Evolutionary conservation across 2,113 vertebrate species (phyloP), one percentile per base, ranked within the genome.

Genomic region (Mobula birostris): DNA sequence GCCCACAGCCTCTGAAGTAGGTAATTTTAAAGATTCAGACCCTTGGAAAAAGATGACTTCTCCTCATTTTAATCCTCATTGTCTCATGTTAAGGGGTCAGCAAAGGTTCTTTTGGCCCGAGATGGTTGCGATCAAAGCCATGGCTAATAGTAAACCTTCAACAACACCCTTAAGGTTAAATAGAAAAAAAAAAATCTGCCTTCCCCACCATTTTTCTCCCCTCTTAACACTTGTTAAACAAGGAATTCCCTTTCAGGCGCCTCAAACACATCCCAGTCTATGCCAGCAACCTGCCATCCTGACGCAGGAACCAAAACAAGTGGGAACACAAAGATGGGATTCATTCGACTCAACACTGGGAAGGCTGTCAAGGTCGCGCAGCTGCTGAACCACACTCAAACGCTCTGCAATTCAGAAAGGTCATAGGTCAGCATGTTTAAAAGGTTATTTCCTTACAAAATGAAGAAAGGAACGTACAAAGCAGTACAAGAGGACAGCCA

Each of bases 281-380:
- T 93, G 90, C 90, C 90, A 93, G 32, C 90, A 72, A 74, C 66
- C 90, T 93, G 36, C 90, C 68, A 36, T 93, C 36, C 90, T 93
- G 90, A 93, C 7, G 90, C 90, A 93, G 90, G 90, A 93, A 93
- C 90, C 90, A 93, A 93, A 93, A 93, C 90, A 93, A 93, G 90
- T 93, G 19, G 90, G 90, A 74, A 72, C 90, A 93, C 90, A 93
- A 93, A 93, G 90, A 48, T 9, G 90, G 90, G 90, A 93, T 93
- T 93, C 7, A 93, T 93, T 93, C 68, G 68, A n/a, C 90, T 74
- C 90, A 74, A 93, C 90, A 93, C 66, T 93, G 90, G 90, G 90
- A 74, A 93, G n/a, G 90, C 68, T 93, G 90, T 74, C 90, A 74
- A 48, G 90, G 90, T 93, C 90, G 32, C 36, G 90, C 90, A 93